Base-by-base conservation (phyloP, 2,797 vertebrate genomes). In the Pseudocheirus occidentalis region DNA sequence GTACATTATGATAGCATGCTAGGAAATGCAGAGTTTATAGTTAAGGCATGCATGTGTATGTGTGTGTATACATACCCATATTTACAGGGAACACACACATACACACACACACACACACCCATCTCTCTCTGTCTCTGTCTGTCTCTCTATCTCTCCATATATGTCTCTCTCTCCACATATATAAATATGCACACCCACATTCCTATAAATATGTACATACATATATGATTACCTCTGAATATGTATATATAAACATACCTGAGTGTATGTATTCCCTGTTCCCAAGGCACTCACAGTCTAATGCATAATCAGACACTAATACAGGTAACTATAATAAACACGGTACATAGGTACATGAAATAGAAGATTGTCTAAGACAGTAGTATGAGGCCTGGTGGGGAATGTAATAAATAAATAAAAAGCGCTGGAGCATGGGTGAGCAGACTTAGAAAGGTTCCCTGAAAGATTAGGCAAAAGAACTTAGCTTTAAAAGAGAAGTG, bases 71-170 rank as follows among this genome's bases (percentile, higher is more conserved):
- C 1, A 34, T 16, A 34, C 13, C 34, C 11, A n/a, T 14, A 62
- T 14, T 4, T 62, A 62, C 12, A 13, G 24, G 56, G 56, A 27
- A 57, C 21, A 7, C 58, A 62, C 3, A 62, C 4, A n/a, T 1
- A 16, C 0, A 16, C 0, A n/a, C 5, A 66, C 5, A 16, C 1
- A 66, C 0, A n/a, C n/a, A 16, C 56, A 57, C 13, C 13, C 13
- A 16, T 10, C 10, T 12, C 53, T 12, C 53, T 9, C 52, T 52
- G 52, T 52, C 52, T 4, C 52, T 52, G 4, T 52, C 52, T 52
- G 52, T 52, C 52, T 52, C 52, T 52, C 52, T 52, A 5, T 52
- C 52, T 52, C 52, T 52, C 52, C 11, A 54, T 11, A 28, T 58
- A 58, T 29, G n/a, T n/a, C n/a, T n/a, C n/a, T n/a, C 52, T 52